phyloP scores from a whole-genome alignment of 2,888 invertebrate genomes.

The Kryphioiulus occultus region DNA sequence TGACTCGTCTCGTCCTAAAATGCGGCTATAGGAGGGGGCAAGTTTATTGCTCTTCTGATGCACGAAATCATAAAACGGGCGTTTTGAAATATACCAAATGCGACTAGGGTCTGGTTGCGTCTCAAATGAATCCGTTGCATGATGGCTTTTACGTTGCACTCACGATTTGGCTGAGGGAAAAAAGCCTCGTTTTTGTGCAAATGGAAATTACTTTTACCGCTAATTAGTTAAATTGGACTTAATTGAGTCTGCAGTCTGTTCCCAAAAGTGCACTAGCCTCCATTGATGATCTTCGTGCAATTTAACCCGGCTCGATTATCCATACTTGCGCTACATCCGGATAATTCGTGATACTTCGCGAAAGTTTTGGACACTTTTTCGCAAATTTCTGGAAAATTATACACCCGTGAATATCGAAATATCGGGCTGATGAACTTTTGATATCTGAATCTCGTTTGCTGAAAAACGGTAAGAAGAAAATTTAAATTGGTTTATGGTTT shows the following conservation, averaged over 20 bases:
- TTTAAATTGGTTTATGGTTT: too few relatives aligned
- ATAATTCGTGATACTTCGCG: background rate
- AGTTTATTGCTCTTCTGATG: constrained; percentile 35
- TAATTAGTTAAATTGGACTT: constrained; percentile 36
- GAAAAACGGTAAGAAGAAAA: too few relatives aligned
- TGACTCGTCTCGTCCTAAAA: constrained; percentile 32
- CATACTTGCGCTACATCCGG: background rate
- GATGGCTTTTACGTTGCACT: background rate
- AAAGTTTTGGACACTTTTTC: background rate
- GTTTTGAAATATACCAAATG: constrained; percentile 12
- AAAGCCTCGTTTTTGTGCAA: constrained; percentile 2
- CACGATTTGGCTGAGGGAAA: background rate
- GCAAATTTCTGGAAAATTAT: background rate
- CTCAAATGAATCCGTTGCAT: background rate
- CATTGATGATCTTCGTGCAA: background rate
- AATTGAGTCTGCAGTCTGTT: background rate
- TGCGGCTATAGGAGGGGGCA: constrained; percentile 1
- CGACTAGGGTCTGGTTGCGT: background rate
- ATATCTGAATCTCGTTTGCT: too few relatives aligned
- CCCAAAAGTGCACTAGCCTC: background rate
- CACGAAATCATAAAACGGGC: constrained; percentile 40
- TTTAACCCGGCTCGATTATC: background rate
- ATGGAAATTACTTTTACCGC: constrained; percentile 27
- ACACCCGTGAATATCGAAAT: background rate
- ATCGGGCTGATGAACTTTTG: background rate